These are phyloP conservation scores for Mohoua ochrocephala DNA, from an alignment of 2,113 vertebrate species.

Conservation along the genomic window DNA sequence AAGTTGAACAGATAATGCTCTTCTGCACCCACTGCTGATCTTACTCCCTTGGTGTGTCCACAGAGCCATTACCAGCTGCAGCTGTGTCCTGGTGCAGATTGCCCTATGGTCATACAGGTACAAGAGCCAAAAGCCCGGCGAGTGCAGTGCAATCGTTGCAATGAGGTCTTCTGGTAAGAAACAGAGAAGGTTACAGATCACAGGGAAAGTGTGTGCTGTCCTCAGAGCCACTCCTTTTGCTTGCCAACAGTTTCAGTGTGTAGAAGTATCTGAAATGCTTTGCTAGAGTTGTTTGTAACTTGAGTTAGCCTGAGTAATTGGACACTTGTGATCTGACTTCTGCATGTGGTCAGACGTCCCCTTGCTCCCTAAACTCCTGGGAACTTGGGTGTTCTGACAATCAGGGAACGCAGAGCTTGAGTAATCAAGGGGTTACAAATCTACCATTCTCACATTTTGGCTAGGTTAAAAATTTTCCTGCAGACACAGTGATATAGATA, in stretches of 20 bases:
- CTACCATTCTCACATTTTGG: neutral
- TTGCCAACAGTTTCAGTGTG: neutral
- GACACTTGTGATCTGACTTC: neutral
- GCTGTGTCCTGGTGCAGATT: constrained; percentile 97
- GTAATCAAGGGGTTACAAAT: neutral
- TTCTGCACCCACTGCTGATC: neutral
- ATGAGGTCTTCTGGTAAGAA: constrained; percentile 96
- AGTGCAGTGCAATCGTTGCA: constrained; percentile 96
- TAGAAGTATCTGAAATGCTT: neutral
- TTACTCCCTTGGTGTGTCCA: constrained; percentile 18
- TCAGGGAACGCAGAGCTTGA: neutral
- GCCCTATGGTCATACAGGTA: constrained; percentile 98
- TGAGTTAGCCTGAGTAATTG: constrained; percentile 11
- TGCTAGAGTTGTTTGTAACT: constrained; percentile 27
- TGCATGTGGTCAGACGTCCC: neutral
- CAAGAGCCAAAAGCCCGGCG: constrained; percentile 95
- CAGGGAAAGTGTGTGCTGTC: neutral
- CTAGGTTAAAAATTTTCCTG: neutral
- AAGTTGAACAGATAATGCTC: neutral
- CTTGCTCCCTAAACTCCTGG: neutral
- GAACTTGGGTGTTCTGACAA: neutral
- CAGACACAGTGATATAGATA: neutral
- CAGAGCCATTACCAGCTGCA: constrained; percentile 99
- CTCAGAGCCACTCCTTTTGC: neutral
- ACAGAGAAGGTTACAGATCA: constrained; percentile 15